Evolutionary conservation across 2,888 invertebrate genomes (phyloP), one percentile per base, ranked within the genome.

Genomic region (Ramazzottius varieornatus): DNA sequence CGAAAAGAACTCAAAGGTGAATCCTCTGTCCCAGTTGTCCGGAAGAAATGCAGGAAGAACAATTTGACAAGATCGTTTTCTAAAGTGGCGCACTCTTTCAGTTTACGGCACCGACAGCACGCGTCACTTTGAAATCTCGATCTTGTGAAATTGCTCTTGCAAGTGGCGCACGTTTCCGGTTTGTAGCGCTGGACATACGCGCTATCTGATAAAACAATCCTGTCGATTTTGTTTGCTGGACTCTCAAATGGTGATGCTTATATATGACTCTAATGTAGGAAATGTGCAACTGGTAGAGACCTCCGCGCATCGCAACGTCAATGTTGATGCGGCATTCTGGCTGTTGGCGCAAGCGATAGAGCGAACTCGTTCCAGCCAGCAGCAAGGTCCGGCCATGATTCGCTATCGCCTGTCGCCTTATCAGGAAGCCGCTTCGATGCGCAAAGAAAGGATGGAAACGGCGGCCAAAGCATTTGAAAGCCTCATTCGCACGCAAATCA

Each of bases 281-380:
- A 68, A 4, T 72, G 86, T 94, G 71, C 85, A 87, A 1, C 79
- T 94, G 63, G 84, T 96, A 66, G 94, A 96, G 79, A 89, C 91
- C 0, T 94, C 93, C 4, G 85, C 94, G 24, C 91, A 93, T 73
- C 88, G 91, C 73, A 92, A 90, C 72, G 90, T 96, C 69, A 96
- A 96, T 75, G 87, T 93, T 46, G 93, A 96, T 73, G 81, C 87
- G 72, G 88, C 93, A 33, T 79, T 78, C 69, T 89, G 92, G 54
- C 79, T 88, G 65, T 78, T 94, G 66, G 92, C 90, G 33, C 92
- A 93, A 78, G 83, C 90, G 78, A 85, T 92, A 69, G 93, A 94
- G 74, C 86, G 88, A 74, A 20, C 40, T 40, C 40, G 20, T 40
- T 20, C 8, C 40, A 40, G 40, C 40, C 54, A 54, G 4, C n/a